Percentiles rank a stretch among this genome's conserved stretches.
Evolutionary conservation across 2,113 vertebrate genomes (phyloP).

Genomic region (Sisor rabdophorus): DNA sequence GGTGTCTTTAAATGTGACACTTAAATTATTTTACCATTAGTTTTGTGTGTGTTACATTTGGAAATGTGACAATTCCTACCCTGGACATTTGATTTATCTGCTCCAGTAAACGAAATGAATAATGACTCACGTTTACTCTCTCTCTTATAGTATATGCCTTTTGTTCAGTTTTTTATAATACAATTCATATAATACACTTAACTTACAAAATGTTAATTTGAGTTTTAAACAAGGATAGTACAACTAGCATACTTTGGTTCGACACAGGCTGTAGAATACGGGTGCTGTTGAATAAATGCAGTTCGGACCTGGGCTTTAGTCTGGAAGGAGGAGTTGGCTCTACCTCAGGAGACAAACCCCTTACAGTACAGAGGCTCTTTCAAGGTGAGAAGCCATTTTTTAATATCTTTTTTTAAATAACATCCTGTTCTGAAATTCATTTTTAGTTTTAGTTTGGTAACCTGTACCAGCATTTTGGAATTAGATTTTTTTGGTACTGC

Average conservation of each 20-base stretch:
- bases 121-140: too few species aligned
- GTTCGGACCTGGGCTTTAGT: conserved; percentile 72
- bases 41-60: conserved; percentile 17
- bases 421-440: not conserved
- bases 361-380: conserved; percentile 72
- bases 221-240: not conserved
- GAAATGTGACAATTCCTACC: too few species aligned
- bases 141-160: too few species aligned
- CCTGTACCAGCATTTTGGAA: too few species aligned
- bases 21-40: not conserved
- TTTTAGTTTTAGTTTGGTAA: not conserved
- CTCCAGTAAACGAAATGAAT: too few species aligned
- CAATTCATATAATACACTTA: too few species aligned
- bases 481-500: too few species aligned
- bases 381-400: conserved; percentile 59
- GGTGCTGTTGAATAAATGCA: conserved; percentile 65
- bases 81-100: too few species aligned
- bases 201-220: too few species aligned
- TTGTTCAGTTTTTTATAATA: too few species aligned
- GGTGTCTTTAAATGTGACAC: not conserved
- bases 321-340: conserved; percentile 70
- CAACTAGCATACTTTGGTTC: not conserved
- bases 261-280: conserved; percentile 55
- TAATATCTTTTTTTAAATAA: not conserved
- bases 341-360: conserved; percentile 63